These are phyloP conservation scores for Nerophis lumbriciformis DNA, from an alignment of 2,113 vertebrate species.

Conservation along the genomic window DNA sequence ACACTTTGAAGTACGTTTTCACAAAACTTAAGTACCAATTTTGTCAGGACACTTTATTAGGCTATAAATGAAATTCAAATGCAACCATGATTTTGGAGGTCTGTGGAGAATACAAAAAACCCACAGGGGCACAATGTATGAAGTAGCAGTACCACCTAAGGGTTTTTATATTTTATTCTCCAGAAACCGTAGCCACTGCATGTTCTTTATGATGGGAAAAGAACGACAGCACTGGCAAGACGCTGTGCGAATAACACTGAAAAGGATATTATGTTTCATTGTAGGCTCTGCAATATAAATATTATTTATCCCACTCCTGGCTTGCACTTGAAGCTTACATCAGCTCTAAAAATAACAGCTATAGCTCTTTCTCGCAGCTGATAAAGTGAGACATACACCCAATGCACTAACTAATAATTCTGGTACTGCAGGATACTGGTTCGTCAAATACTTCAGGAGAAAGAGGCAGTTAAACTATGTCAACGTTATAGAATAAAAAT, in stretches of 20 bases:
- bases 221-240: slow-evolving; percentile 17
- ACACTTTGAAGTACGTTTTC: no score
- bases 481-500: neutral
- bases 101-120: no score
- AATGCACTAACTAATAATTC: slow-evolving; percentile 38
- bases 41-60: no score
- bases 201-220: slow-evolving; percentile 15
- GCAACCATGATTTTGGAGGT: no score
- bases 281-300: slow-evolving; percentile 41
- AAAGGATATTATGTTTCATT: slow-evolving; percentile 50
- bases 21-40: no score
- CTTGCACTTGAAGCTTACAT: slow-evolving; percentile 32
- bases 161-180: slow-evolving; percentile 7
- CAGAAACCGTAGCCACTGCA: slow-evolving; percentile 4
- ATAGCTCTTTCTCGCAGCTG: slow-evolving; percentile 25
- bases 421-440: slow-evolving; percentile 11
- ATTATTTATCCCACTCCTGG: slow-evolving; percentile 36
- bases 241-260: slow-evolving; percentile 20
- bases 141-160: neutral
- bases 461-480: neutral
- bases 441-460: neutral
- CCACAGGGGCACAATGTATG: no score
- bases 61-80: no score
- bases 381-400: slow-evolving; percentile 46
- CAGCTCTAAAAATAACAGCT: slow-evolving; percentile 51